Evolutionary conservation across 2,797 vertebrate genomes (phyloP).

Genomic region (Ptychadena robeensis): DNA sequence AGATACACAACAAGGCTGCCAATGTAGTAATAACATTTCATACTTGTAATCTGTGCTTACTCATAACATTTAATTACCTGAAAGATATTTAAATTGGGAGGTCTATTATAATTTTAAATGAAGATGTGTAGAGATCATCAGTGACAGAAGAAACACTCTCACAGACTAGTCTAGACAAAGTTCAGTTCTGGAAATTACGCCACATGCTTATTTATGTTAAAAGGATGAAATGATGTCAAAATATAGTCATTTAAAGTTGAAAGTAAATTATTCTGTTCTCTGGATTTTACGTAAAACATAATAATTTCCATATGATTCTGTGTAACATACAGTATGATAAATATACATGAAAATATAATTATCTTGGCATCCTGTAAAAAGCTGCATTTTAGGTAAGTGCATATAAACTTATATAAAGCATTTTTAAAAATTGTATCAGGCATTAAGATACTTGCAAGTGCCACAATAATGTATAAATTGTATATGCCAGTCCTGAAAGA

Average conservation of each 20-base stretch:
- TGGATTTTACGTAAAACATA: not conserved
- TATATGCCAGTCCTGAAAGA: not conserved
- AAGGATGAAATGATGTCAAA: not conserved
- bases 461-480: not conserved
- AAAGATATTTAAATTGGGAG: not conserved
- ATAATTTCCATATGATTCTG: not conserved
- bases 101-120: conserved; percentile 18
- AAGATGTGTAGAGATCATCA: conserved; percentile 4
- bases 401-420: not conserved
- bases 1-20: not conserved
- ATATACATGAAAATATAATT: not conserved
- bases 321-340: not conserved
- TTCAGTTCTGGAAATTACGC: not conserved
- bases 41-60: not conserved
- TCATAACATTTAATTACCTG: not conserved
- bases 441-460: not conserved
- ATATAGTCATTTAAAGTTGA: conserved; percentile 1
- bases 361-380: not conserved
- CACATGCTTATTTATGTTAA: not conserved
- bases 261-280: conserved; percentile 12
- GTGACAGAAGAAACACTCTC: not conserved
- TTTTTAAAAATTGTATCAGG: not conserved
- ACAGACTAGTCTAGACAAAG: conserved; percentile 13
- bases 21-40: not conserved
- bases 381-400: not conserved